phyloP scores from a whole-genome alignment of 2,113 vertebrate species.

The Laterallus jamaicensis region DNA sequence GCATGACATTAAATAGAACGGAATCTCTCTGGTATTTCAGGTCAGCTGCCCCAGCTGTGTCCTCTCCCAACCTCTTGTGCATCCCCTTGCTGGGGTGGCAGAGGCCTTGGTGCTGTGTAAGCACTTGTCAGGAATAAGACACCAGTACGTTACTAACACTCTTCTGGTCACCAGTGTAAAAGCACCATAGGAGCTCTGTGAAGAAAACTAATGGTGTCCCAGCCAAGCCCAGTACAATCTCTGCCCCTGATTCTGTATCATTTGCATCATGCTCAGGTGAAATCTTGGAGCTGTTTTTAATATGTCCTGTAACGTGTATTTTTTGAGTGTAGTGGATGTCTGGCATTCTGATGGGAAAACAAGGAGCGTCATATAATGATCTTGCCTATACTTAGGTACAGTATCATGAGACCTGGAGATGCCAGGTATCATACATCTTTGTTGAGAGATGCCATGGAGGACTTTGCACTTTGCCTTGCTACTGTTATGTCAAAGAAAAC shows the following conservation, averaged over 20 bases:
- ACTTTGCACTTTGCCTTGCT: neutral
- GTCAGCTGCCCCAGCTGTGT: slow-evolving; percentile 62
- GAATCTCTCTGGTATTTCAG: slow-evolving; percentile 37
- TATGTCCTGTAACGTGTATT: neutral
- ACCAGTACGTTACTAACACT: neutral
- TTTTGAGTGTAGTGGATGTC: neutral
- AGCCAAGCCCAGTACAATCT: neutral
- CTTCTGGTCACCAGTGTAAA: neutral
- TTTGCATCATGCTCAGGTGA: neutral
- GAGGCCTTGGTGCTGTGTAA: neutral
- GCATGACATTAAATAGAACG: neutral
- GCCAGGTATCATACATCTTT: neutral
- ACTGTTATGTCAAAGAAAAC: neutral
- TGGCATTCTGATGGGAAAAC: neutral
- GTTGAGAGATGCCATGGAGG: neutral
- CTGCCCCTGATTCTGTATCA: neutral
- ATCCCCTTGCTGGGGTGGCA: neutral
- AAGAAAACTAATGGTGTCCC: neutral
- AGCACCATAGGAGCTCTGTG: neutral
- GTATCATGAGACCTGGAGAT: neutral
- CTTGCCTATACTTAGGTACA: neutral
- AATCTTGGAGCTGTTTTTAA: neutral
- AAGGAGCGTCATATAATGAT: neutral
- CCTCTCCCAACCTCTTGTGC: slow-evolving; percentile 7
- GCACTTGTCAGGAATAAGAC: neutral